These are phyloP conservation scores for Galaxea fascicularis DNA, from an alignment of 92 coral and sea anemone species.

Conservation along the genomic window DNA sequence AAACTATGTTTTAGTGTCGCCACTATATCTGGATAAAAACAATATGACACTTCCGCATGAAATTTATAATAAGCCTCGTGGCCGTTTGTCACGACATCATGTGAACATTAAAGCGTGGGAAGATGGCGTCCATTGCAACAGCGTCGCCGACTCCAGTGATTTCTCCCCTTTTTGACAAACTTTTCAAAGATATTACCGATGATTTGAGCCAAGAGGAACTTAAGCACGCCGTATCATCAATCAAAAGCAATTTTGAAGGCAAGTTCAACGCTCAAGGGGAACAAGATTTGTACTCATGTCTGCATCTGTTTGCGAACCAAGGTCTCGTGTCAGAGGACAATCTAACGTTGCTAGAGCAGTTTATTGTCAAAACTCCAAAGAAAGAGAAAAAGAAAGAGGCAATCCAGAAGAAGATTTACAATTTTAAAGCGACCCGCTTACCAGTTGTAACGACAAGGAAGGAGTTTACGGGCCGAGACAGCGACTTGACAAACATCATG, in stretches of 20 bases:
- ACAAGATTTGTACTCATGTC: conserved; percentile 39
- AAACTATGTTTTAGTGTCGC: too few relatives aligned
- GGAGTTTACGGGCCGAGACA: conserved; percentile 33
- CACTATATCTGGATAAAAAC: too few relatives aligned
- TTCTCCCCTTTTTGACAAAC: conserved; percentile 30
- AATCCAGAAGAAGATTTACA: conserved; percentile 5
- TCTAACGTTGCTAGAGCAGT: conserved; percentile 25
- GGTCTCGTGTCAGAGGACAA: conserved; percentile 46
- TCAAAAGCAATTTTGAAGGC: conserved; percentile 27
- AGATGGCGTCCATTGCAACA: conserved; percentile 26
- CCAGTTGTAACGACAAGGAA: background rate
- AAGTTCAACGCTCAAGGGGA: background rate
- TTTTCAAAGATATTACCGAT: background rate
- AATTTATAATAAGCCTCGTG: background rate
- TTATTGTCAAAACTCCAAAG: conserved; percentile 5
- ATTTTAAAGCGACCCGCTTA: conserved; percentile 4
- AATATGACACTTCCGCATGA: conserved; percentile 6
- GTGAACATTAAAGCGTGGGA: background rate
- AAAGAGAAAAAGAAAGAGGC: conserved; percentile 18
- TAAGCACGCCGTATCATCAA: background rate
- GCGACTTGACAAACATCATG: conserved; percentile 31
- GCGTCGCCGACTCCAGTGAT: background rate
- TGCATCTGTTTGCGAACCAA: conserved; percentile 24
- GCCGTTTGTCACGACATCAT: conserved; percentile 19
- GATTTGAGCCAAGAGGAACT: conserved; percentile 34